These are phyloP conservation scores for Drosophila sucinea DNA, from an alignment of 1,140 invertebrate species.

Conservation along the genomic window DNA sequence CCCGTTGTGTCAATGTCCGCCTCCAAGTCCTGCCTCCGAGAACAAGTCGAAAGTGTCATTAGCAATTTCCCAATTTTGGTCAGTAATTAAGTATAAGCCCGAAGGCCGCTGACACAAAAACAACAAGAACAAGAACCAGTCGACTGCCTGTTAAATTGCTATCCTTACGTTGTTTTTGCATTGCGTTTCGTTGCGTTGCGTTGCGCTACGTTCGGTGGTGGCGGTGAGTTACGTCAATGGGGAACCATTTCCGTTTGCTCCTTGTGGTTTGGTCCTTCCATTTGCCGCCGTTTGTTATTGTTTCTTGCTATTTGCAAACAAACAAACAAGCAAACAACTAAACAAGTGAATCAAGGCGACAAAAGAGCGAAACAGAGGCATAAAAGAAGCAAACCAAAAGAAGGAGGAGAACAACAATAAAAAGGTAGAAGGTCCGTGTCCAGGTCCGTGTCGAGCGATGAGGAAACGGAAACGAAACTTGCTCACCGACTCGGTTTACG, in stretches of 20 bases:
- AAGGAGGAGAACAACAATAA: neutral
- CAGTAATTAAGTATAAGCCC: slow-evolving; percentile 41
- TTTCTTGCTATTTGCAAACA: slow-evolving; percentile 40
- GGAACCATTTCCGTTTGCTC: slow-evolving; percentile 29
- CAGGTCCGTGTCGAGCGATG: neutral
- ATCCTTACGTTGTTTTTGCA: too few relatives aligned
- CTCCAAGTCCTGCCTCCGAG: neutral
- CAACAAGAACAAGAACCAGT: too few relatives aligned
- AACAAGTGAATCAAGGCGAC: slow-evolving; percentile 31
- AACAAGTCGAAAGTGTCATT: slow-evolving; percentile 29
- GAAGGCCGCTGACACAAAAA: slow-evolving; percentile 47
- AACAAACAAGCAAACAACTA: slow-evolving; percentile 47
- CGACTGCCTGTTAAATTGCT: slow-evolving; percentile 8
- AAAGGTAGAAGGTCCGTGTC: neutral
- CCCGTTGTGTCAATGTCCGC: neutral
- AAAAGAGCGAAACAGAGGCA: slow-evolving; percentile 1
- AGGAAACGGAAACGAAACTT: slow-evolving; percentile 32
- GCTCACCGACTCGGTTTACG: slow-evolving; percentile 12
- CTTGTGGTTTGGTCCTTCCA: slow-evolving; percentile 38
- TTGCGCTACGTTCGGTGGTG: slow-evolving; percentile 20
- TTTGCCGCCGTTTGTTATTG: slow-evolving; percentile 56
- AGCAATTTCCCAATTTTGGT: slow-evolving; percentile 35
- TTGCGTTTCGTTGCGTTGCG: slow-evolving; percentile 24
- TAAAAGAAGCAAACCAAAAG: neutral
- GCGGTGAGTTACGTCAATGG: slow-evolving; percentile 28